Base-by-base conservation (phyloP, 1,140 invertebrate genomes). In the Holotrichia oblita region DNA sequence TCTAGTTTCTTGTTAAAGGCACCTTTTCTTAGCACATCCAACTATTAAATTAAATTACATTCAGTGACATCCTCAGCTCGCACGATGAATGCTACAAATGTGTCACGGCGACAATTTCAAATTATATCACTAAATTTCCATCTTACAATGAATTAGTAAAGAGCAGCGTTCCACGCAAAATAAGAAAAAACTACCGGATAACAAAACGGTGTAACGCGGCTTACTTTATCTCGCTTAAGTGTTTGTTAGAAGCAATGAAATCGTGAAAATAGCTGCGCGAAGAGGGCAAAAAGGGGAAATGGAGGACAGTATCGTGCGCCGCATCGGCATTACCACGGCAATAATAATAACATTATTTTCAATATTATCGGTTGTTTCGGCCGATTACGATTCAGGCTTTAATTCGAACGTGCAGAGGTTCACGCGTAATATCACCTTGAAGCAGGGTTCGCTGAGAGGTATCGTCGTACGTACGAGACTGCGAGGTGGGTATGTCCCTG, bases 401-500 rank as follows among this genome's bases (percentile, higher is more conserved):
- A 42, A 81, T 73, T 75, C 73, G 9, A 77, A 80, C 59, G 59
- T 44, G 0, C 80, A 80, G 42, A 78, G 76, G 34, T 82, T 81
- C 59, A 85, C 84, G 7, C 79, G 81, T 4, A 79, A 80, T 61
- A 79, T 86, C 22, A 75, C 77, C 40, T 61, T 86, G 20, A 86
- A 85, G 80, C 85, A 86, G 81, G 85, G 85, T 12, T 12, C 87
- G 12, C 82, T 93, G 24, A 88, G 89, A 81, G 92, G 92, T 24
- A 83, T 91, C 69, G 89, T 92, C 14, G 89, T 91, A 27, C 89
- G 89, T 81, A 89, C 91, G 6, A 88, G 89, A 78, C 86, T 59
- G 85, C 89, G 81, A 88, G 88, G 80, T 10, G 87, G 89, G 12
- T 82, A 91, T 77, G 87, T 88, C 55, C 85, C 85, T 27, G 90